phyloP scores from a whole-genome alignment of 2,888 invertebrate species.

The Nomada goodeniana region DNA sequence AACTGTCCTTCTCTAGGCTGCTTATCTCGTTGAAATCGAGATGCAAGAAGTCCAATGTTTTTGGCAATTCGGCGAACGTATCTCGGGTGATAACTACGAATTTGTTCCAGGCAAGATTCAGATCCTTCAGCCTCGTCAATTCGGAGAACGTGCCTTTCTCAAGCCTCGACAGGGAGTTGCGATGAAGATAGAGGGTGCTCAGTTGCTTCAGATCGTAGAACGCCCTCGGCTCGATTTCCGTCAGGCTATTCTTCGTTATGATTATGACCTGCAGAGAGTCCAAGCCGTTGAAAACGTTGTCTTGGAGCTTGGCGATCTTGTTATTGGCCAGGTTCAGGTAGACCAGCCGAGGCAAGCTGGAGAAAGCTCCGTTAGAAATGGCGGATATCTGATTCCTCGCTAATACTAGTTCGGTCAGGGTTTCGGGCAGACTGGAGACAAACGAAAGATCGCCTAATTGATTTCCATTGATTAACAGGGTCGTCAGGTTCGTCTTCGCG shows the following conservation, averaged over 20 bases:
- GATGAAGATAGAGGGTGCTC: slow-evolving; percentile 57
- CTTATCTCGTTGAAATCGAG: slow-evolving; percentile 83
- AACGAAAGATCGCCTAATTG: slow-evolving; percentile 67
- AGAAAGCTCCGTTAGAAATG: slow-evolving; percentile 64
- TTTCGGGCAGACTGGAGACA: slow-evolving; percentile 65
- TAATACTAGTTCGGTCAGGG: slow-evolving; percentile 62
- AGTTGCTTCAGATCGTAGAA: slow-evolving; percentile 74
- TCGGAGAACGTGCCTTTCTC: slow-evolving; percentile 81
- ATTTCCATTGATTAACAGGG: slow-evolving; percentile 66
- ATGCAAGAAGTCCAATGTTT: slow-evolving; percentile 81
- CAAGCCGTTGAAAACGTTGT: slow-evolving; percentile 67
- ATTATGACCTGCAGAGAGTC: slow-evolving; percentile 79
- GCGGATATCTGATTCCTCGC: slow-evolving; percentile 60
- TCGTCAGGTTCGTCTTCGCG: slow-evolving; percentile 76
- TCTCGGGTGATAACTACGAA: slow-evolving; percentile 80
- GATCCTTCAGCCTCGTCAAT: slow-evolving; percentile 80
- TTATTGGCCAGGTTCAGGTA: slow-evolving; percentile 68
- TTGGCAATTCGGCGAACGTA: slow-evolving; percentile 80
- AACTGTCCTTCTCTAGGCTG: slow-evolving; percentile 82
- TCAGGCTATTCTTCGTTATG: slow-evolving; percentile 80
- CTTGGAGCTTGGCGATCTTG: slow-evolving; percentile 60
- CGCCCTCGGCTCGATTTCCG: slow-evolving; percentile 78
- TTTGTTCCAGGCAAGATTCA: slow-evolving; percentile 83
- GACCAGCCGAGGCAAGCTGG: slow-evolving; percentile 50
- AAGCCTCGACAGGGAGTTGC: slow-evolving; percentile 71